phyloP scores from a whole-genome alignment of 2,797 vertebrate genomes.

The Carduelis carduelis region DNA sequence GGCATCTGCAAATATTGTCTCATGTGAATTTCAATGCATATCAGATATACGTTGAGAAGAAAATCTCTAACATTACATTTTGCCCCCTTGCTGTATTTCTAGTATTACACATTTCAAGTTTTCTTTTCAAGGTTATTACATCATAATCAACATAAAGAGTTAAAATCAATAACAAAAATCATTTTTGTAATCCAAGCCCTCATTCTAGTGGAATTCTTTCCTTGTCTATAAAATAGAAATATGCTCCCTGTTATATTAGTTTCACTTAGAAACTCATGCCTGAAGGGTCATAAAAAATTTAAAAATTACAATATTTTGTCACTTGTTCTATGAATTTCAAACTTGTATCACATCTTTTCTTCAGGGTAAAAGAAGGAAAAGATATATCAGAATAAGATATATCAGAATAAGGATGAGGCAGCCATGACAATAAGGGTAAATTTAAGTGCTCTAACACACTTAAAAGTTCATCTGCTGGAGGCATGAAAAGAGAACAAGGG shows the following conservation, averaged over 20 bases:
- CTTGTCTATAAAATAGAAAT: neutral
- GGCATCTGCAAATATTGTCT: neutral
- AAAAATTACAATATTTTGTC: neutral
- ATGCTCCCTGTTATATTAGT: neutral
- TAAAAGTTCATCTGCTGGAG: neutral
- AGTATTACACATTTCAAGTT: neutral
- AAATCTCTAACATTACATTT: neutral
- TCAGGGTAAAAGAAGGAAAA: neutral
- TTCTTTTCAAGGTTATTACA: neutral
- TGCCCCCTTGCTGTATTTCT: neutral
- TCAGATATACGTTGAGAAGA: neutral
- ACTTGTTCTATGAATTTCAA: neutral
- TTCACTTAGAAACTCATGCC: neutral
- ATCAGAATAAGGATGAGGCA: neutral
- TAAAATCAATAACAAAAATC: neutral
- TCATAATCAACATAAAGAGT: neutral
- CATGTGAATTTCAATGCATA: neutral
- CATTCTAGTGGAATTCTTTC: neutral
- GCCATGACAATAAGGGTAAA: neutral
- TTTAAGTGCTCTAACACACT: neutral
- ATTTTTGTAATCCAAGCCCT: neutral
- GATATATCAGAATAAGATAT: neutral
- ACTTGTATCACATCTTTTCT: neutral
- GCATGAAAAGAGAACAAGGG: neutral
- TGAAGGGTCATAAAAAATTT: neutral